A percentile compares a stretch with the other conserved stretches of the same genome.
phyloP scores from a whole-genome alignment of 2,113 vertebrate species.

The Agelaius phoeniceus region DNA sequence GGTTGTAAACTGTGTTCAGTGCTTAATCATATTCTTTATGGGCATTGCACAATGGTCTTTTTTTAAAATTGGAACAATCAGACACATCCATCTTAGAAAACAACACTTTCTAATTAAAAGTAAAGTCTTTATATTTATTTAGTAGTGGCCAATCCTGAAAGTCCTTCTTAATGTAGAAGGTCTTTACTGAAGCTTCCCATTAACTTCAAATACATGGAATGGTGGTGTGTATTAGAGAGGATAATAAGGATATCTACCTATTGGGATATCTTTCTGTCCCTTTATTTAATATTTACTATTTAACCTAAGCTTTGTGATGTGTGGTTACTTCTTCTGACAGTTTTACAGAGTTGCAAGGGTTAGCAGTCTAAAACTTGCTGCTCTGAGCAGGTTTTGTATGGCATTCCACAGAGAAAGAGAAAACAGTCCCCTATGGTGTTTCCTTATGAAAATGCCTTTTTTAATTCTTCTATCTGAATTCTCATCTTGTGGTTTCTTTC shows the following conservation, averaged over 20 bases:
- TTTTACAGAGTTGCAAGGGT: neutral
- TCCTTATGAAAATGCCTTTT: neutral
- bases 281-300: neutral
- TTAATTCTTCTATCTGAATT: neutral
- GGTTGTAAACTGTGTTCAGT: neutral
- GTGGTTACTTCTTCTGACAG: neutral
- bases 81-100: neutral
- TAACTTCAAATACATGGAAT: neutral
- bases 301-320: neutral
- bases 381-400: neutral
- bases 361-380: neutral
- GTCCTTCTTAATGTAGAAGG: neutral
- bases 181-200: neutral
- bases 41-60: neutral
- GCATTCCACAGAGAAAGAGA: neutral
- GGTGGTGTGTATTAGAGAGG: neutral
- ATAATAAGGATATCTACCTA: neutral
- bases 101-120: neutral
- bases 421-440: neutral
- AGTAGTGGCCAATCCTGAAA: neutral
- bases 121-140: neutral
- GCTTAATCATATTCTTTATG: neutral
- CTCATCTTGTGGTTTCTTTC: neutral
- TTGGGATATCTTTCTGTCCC: neutral
- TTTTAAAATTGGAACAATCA: neutral